Conservation (phyloP, 2,888 invertebrate genomes). For the Thymelicus sylvestris region DNA sequence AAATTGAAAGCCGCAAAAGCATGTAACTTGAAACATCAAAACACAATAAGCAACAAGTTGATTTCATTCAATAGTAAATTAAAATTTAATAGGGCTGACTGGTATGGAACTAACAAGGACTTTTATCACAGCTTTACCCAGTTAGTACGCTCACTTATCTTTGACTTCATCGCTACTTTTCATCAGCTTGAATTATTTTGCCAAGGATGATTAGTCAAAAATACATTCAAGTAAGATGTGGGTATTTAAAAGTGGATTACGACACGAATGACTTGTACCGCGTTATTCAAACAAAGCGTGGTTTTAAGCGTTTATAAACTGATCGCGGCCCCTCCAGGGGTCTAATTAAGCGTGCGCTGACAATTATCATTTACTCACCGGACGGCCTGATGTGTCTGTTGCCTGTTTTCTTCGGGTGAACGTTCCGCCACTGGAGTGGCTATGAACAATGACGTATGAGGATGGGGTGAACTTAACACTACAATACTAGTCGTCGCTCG, state of each 20-base stretch:
- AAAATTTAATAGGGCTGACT: no score
- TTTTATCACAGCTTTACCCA: no score
- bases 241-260: no score
- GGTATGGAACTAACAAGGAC: no score
- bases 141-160: no score
- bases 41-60: no score
- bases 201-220: not conserved
- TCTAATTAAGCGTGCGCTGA: slow-evolving; percentile 29
- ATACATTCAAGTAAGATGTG: not conserved
- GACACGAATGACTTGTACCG: not conserved
- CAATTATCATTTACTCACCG: slow-evolving; percentile 63
- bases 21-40: no score
- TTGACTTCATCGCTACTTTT: no score
- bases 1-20: no score
- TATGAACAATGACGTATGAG: slow-evolving; percentile 69
- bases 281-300: slow-evolving; percentile 8
- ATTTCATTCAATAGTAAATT: no score
- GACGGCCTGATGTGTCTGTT: slow-evolving; percentile 62
- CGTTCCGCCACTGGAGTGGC: slow-evolving; percentile 79
- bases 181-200: no score
- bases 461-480: slow-evolving; percentile 70
- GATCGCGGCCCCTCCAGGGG: not conserved
- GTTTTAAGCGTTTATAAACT: slow-evolving; percentile 17
- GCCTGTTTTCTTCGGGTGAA: slow-evolving; percentile 45
- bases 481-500: slow-evolving; percentile 54